phyloP scores from a whole-genome alignment of 2,888 invertebrate genomes.

The Phragmatobia fuliginosa region DNA sequence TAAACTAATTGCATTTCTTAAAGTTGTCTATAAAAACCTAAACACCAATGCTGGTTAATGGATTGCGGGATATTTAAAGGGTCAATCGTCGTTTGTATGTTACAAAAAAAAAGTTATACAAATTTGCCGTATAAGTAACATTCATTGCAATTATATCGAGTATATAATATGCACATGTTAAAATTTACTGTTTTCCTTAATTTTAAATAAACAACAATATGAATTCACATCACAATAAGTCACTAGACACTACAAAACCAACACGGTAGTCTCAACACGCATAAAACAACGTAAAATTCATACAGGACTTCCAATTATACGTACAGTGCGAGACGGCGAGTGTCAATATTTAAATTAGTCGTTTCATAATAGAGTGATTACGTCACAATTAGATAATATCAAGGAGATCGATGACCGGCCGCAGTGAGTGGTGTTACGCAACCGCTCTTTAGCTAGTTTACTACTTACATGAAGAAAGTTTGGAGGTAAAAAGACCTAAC shows the following conservation, averaged over 20 bases:
- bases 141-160: background rate
- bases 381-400: slow-evolving; percentile 80
- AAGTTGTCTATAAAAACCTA: too few relatives aligned
- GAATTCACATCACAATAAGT: slow-evolving; percentile 1
- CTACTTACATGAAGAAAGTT: slow-evolving; percentile 68
- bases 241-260: background rate
- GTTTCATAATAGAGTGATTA: slow-evolving; percentile 67
- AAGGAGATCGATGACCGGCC: slow-evolving; percentile 67
- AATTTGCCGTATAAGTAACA: background rate
- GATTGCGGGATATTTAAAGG: background rate
- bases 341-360: slow-evolving; percentile 66
- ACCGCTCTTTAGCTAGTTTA: slow-evolving; percentile 54
- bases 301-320: slow-evolving; percentile 31
- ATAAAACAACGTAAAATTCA: slow-evolving; percentile 36
- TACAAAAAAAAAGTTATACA: too few relatives aligned
- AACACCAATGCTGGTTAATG: background rate
- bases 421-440: slow-evolving; percentile 70
- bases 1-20: too few relatives aligned
- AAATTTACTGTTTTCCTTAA: background rate
- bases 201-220: background rate
- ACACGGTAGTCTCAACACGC: slow-evolving; percentile 16
- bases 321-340: slow-evolving; percentile 46
- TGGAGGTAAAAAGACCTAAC: slow-evolving; percentile 43
- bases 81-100: too few relatives aligned
- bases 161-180: background rate